Percentiles rank a stretch among this genome's conserved stretches.
Conservation (phyloP, 1,140 invertebrate genomes). For the Coelopa frigida region DNA sequence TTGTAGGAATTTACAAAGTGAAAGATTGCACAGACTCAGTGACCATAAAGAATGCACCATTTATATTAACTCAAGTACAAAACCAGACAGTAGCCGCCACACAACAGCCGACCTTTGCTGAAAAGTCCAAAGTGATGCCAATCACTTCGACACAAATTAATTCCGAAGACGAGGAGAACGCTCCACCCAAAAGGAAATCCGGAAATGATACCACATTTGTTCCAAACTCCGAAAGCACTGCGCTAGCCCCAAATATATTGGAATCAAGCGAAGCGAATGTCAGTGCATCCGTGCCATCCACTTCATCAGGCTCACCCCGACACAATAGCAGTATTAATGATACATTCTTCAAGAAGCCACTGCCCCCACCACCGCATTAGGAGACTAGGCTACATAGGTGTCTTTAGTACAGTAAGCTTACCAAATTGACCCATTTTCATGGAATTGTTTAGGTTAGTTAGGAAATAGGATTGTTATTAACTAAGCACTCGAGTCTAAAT, state of each 20-base stretch:
- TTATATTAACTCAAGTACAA: constrained; percentile 16
- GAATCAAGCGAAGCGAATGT: neutral
- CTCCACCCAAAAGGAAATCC: too few species aligned
- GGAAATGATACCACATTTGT: constrained; percentile 10
- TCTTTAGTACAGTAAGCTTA: too few species aligned
- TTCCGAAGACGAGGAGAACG: too few species aligned
- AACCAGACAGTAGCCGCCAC: constrained; percentile 4
- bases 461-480: too few species aligned
- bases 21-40: constrained; percentile 79
- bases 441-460: too few species aligned
- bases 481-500: too few species aligned
- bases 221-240: constrained; percentile 11
- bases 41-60: constrained; percentile 48
- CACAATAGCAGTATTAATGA: constrained; percentile 10
- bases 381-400: too few species aligned
- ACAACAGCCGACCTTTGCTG: neutral
- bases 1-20: constrained; percentile 95
- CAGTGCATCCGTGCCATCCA: too few species aligned
- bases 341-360: constrained; percentile 11
- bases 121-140: too few species aligned
- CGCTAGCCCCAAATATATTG: neutral
- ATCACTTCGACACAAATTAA: too few species aligned
- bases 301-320: too few species aligned
- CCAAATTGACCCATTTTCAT: too few species aligned
- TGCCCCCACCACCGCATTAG: constrained; percentile 2